Base-by-base conservation (phyloP, 2,888 invertebrate genomes). In the Diplazon laetatorius region DNA sequence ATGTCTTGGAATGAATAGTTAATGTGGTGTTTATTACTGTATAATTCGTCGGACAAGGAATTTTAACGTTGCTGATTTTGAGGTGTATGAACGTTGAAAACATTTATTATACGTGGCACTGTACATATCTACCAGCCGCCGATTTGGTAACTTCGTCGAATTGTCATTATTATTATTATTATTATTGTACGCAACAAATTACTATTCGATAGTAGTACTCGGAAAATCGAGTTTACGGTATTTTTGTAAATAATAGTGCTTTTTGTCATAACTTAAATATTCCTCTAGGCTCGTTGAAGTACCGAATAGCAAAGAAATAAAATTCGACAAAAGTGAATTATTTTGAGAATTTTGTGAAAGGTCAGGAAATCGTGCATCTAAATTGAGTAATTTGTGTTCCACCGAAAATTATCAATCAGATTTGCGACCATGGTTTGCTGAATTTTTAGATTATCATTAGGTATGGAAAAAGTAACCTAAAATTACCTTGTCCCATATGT, bases 161-260 rank as follows among this genome's bases (percentile, higher is more conserved):
- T 59, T 77, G 30, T 50, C 22, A 35, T 55, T 30, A 55, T 52
- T 25, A 62, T 74, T 80, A 52, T 50, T 50, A 35, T 55, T 30
- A 55, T 52, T 25, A 66, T 74, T 18, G 69, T 75, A 59, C 37
- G 16, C 74, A 44, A 70, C 65, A 52, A 70, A 69, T 60, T 66
- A 65, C 70, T 60, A 66, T 66, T 60, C 46, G 22, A 74, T 42
- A 66, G 73, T 48, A 59, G 65, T 69, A 42, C 10, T 39, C 35
- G 46, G 44, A 59, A 35, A 50, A 62, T 37, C 10, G 57, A 66
- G 71, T 37, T 48, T 74, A 73, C 35, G 39, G 63, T 82, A 78
- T 76, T 75, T 77, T 73, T 81, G 79, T 82, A 81, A 80, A 80
- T 81, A 81, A 78, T 77, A 75, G 75, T 78, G 75, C 48, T 50